These are phyloP conservation scores for Agonopterix heracliana DNA, from an alignment of 2,888 invertebrate genomes.

Conservation along the genomic window DNA sequence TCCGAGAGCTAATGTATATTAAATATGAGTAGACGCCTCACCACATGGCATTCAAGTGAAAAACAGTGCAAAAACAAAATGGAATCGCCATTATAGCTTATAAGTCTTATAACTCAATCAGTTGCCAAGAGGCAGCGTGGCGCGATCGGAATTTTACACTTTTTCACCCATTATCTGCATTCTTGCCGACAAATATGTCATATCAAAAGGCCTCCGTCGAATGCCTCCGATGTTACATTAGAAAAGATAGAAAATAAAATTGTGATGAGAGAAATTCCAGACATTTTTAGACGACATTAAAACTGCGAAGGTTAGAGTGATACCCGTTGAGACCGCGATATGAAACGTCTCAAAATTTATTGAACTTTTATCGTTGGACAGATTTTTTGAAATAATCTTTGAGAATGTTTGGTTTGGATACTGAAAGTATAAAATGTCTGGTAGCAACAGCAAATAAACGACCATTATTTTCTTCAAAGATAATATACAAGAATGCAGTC, in stretches of 20 bases:
- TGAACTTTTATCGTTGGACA: background rate
- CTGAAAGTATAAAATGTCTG: too few relatives aligned
- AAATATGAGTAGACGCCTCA: constrained; percentile 53
- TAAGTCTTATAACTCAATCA: constrained; percentile 76
- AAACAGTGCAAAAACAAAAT: constrained; percentile 68
- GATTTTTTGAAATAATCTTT: background rate
- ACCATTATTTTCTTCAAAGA: too few relatives aligned
- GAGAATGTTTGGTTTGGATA: too few relatives aligned
- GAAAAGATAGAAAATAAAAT: constrained; percentile 43
- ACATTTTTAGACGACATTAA: constrained; percentile 28
- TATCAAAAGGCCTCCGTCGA: constrained; percentile 34
- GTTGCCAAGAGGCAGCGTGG: constrained; percentile 38
- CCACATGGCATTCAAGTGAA: constrained; percentile 59
- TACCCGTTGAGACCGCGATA: background rate
- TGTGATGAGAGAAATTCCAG: constrained; percentile 44
- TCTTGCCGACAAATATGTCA: constrained; percentile 47
- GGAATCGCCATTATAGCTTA: constrained; percentile 70
- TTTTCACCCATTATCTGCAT: constrained; percentile 63
- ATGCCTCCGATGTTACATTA: constrained; percentile 35
- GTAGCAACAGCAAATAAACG: too few relatives aligned
- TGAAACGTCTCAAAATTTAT: too few relatives aligned
- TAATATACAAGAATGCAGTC: too few relatives aligned
- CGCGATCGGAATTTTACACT: constrained; percentile 66
- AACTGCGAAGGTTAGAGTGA: background rate
- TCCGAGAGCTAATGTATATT: constrained; percentile 62